Evolutionary conservation across 1,140 invertebrate species (phyloP).

Genomic region (Achroia grisella): DNA sequence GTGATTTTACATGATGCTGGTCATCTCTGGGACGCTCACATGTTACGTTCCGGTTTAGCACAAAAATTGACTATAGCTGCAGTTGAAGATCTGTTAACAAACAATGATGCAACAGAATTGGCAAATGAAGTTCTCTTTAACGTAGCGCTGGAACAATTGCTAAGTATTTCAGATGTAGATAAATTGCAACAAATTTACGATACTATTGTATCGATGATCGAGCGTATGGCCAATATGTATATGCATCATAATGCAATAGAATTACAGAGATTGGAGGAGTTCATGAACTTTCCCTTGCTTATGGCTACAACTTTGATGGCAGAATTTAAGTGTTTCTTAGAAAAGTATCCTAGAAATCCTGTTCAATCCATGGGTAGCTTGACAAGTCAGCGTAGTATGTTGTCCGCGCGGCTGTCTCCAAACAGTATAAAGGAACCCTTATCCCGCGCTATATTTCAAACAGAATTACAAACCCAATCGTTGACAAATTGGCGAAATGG

Average conservation of each 20-base stretch:
- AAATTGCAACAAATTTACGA: constrained; percentile 39
- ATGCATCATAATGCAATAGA: constrained; percentile 35
- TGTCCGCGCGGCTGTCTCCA: neutral
- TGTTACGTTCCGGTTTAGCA: constrained; percentile 33
- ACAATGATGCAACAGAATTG: constrained; percentile 36
- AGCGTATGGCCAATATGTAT: constrained; percentile 31
- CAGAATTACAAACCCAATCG: constrained; percentile 36
- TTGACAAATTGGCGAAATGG: constrained; percentile 49
- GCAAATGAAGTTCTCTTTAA: constrained; percentile 46
- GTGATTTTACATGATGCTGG: constrained; percentile 36
- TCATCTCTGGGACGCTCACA: constrained; percentile 45
- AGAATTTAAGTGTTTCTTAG: constrained; percentile 44
- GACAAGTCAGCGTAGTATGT: constrained; percentile 6
- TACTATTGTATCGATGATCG: constrained; percentile 17
- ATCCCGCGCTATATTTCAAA: constrained; percentile 34
- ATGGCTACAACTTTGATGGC: constrained; percentile 34
- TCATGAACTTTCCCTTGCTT: constrained; percentile 27
- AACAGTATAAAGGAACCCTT: constrained; percentile 15
- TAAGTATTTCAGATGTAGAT: constrained; percentile 30
- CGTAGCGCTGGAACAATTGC: constrained; percentile 41
- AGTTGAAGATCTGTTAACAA: constrained; percentile 47
- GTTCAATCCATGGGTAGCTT: constrained; percentile 8
- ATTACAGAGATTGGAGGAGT: constrained; percentile 37
- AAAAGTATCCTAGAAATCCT: constrained; percentile 29
- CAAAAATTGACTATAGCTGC: constrained; percentile 45